phyloP scores from a whole-genome alignment of 1,140 invertebrate genomes.

The Dolichoris vasculosae region DNA sequence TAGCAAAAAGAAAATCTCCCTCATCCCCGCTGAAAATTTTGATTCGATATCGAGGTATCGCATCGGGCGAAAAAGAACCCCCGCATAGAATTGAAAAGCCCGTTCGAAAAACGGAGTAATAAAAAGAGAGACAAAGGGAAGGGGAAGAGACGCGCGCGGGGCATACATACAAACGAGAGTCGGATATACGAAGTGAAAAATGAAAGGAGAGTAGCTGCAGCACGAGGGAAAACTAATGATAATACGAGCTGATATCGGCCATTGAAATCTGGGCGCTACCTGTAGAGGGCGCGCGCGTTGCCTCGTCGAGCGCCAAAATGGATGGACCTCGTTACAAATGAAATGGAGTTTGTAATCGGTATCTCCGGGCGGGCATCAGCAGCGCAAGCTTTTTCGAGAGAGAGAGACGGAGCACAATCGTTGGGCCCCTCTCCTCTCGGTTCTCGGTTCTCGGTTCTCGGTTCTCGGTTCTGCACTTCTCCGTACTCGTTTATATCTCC shows the following conservation, averaged over 20 bases:
- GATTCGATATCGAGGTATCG: neutral
- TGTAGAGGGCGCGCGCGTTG: slow-evolving; percentile 56
- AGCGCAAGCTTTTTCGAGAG: slow-evolving; percentile 57
- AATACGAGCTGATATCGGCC: slow-evolving; percentile 46
- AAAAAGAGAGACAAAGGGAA: neutral
- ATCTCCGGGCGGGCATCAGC: slow-evolving; percentile 71
- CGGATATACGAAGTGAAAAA: slow-evolving; percentile 28
- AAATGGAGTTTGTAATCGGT: slow-evolving; percentile 75
- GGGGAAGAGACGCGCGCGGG: neutral
- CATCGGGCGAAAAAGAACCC: slow-evolving; percentile 2
- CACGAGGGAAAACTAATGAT: slow-evolving; percentile 49
- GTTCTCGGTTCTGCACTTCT: slow-evolving; percentile 63
- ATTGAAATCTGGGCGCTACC: slow-evolving; percentile 60
- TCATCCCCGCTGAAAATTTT: neutral
- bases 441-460: too few species aligned
- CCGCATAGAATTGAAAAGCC: slow-evolving; percentile 13
- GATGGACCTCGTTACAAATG: slow-evolving; percentile 75
- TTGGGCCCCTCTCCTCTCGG: slow-evolving; percentile 22
- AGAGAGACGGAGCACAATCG: neutral
- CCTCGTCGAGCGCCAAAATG: slow-evolving; percentile 69
- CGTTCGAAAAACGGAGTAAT: neutral
- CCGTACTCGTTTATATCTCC: slow-evolving; percentile 72
- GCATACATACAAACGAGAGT: neutral
- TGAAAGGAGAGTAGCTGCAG: slow-evolving; percentile 28
- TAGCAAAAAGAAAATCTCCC: neutral